Conservation (phyloP, 2,113 vertebrate species). For the Ascaphus truei region DNA sequence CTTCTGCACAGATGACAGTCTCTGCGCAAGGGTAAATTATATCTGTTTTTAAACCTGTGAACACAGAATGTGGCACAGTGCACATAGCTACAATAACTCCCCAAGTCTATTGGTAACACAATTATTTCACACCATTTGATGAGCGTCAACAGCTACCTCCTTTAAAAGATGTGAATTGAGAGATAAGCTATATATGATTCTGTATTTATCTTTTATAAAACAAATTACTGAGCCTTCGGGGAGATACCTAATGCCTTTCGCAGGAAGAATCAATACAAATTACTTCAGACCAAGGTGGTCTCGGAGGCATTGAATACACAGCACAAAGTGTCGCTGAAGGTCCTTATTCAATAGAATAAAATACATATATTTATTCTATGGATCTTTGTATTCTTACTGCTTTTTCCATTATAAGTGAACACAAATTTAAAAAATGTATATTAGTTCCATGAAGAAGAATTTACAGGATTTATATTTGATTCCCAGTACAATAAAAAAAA, state of each 20-base stretch:
- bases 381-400: too few species aligned
- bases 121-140: slow-evolving; percentile 26
- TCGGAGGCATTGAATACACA: background rate
- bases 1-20: background rate
- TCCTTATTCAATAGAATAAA: background rate
- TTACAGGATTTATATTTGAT: too few species aligned
- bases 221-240: background rate
- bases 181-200: background rate
- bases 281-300: background rate
- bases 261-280: background rate
- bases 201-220: slow-evolving; percentile 3
- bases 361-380: background rate
- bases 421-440: too few species aligned
- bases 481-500: too few species aligned
- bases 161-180: slow-evolving; percentile 22
- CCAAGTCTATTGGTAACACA: slow-evolving; percentile 2
- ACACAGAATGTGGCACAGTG: background rate
- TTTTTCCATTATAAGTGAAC: too few species aligned
- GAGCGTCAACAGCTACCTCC: background rate
- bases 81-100: background rate
- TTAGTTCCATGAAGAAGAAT: too few species aligned
- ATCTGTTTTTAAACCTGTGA: background rate
- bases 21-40: too few species aligned
- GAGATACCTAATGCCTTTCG: background rate
- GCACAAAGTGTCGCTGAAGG: background rate